These are phyloP conservation scores for Alosa alosa DNA, from an alignment of 2,113 vertebrate genomes.

Conservation along the genomic window DNA sequence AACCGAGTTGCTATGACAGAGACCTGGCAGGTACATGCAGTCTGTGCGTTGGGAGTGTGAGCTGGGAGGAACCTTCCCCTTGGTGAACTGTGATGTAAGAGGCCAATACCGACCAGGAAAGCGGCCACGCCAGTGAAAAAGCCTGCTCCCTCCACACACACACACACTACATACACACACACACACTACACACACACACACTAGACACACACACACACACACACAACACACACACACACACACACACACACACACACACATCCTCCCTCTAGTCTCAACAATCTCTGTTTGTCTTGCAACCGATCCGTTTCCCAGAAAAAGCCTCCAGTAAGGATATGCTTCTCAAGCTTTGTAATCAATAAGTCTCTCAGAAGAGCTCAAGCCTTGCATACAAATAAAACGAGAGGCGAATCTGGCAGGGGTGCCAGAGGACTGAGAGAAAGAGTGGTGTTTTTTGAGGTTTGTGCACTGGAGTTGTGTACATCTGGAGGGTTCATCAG, in stretches of 20 bases:
- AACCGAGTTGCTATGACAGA: not conserved
- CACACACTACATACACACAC: not conserved
- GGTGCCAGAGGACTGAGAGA: slow-evolving; percentile 5
- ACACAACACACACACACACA: not conserved
- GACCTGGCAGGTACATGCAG: not conserved
- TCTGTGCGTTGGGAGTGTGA: not conserved
- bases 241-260: slow-evolving; percentile 4
- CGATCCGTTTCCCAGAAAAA: slow-evolving; percentile 25
- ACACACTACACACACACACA: not conserved
- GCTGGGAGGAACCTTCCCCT: not conserved
- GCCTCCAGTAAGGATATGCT: slow-evolving; percentile 30
- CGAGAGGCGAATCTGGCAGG: slow-evolving; percentile 21
- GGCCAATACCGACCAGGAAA: not conserved
- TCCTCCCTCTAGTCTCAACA: not conserved
- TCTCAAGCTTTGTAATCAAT: slow-evolving; percentile 31
- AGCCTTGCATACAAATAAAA: slow-evolving; percentile 5
- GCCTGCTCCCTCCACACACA: not conserved
- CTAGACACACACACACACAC: not conserved
- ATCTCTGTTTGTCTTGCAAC: slow-evolving; percentile 26
- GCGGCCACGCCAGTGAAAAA: not conserved
- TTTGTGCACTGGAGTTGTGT: slow-evolving; percentile 19
- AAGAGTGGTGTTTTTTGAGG: slow-evolving; percentile 18
- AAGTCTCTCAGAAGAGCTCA: slow-evolving; percentile 31
- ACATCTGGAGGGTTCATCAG: slow-evolving; percentile 26
- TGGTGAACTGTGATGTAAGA: slow-evolving; percentile 6